Conservation (phyloP, 2,113 vertebrate species). For the Oreochromis tanganicae region DNA sequence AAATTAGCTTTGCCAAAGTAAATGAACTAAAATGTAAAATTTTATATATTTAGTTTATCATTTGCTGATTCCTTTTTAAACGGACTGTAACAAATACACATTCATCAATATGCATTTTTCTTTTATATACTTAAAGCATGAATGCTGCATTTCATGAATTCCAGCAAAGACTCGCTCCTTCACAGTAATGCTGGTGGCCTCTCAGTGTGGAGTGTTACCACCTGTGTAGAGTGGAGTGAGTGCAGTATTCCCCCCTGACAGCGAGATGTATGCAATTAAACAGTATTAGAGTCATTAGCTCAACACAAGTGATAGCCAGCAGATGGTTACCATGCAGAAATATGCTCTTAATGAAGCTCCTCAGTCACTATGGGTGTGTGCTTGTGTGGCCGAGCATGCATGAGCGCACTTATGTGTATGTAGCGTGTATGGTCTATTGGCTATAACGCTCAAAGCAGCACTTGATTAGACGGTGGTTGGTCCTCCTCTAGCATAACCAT, state of each 20-base stretch:
- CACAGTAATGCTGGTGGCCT: not conserved
- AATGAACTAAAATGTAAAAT: fast-evolving
- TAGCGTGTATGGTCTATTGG: not conserved
- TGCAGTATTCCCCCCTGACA: conserved; percentile 21
- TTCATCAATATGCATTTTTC: not conserved
- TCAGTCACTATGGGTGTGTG: conserved; percentile 21
- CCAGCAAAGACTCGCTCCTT: not conserved
- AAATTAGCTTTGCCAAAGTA: not conserved
- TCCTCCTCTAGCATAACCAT: conserved; percentile 26
- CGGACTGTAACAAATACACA: not conserved
- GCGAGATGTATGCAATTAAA: conserved; percentile 61
- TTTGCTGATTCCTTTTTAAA: not conserved
- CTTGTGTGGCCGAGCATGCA: not conserved
- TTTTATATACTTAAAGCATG: not conserved
- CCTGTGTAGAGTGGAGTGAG: conserved; percentile 35
- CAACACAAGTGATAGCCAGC: conserved; percentile 52
- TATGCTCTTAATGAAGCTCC: conserved; percentile 58
- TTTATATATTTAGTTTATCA: not conserved
- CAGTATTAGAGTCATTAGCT: conserved; percentile 61
- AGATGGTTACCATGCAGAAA: conserved; percentile 58
- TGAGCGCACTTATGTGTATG: not conserved
- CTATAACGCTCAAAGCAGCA: not conserved
- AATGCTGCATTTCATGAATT: not conserved
- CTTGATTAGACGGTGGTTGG: conserved; percentile 33
- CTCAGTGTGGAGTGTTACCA: conserved; percentile 34